Evolutionary conservation across 2,797 vertebrate species (phyloP), one percentile per base, ranked within the genome.

Genomic region (Chrosomus eos): DNA sequence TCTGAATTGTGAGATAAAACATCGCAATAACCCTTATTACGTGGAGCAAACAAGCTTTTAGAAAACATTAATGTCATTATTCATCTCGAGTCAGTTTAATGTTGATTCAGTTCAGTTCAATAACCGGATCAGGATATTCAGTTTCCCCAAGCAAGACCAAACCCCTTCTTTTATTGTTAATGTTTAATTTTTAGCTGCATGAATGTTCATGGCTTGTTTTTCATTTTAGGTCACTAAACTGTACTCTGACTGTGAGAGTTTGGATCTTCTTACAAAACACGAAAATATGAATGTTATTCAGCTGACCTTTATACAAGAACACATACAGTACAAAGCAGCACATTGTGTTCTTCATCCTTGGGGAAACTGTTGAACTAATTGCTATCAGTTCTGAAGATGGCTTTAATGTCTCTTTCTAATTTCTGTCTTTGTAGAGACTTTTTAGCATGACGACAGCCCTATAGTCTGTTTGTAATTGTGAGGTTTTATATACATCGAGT

Each of bases 331-430:
- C 83, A 84, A 84, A 79, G 38, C 40, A 72, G 48, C 38, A 78
- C 66, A 78, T 84, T 84, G 53, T 83, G 48, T 78, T 78, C 28
- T 60, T 84, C 74, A 36, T 71, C 66, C 21, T 48, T 62, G 40
- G 38, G 36, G 75, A 79, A 77, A 58, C 36, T 45, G 14, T 79
- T 78, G 16, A 64, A 74, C 36, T 68, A 60, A 26, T 62, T 68
- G 64, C 48, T 68, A 40, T 67, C 38, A 43, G 21, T 78, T 40
- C 14, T 70, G n/a, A 55, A 45, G 51, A 16, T 28, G 73, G 10
- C 71, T 83, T 70, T 78, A 60, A 84, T 70, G 62, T 58, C 21
- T 60, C 64, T 77, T 58, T 55, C 40, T 64, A 31, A 45, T 33
- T 62, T 73, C 5, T 73, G 26, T 72, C 67, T 72, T 81, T 72